Evolutionary conservation across 2,113 vertebrate genomes (phyloP).

Genomic region (Pelobates fuscus): DNA sequence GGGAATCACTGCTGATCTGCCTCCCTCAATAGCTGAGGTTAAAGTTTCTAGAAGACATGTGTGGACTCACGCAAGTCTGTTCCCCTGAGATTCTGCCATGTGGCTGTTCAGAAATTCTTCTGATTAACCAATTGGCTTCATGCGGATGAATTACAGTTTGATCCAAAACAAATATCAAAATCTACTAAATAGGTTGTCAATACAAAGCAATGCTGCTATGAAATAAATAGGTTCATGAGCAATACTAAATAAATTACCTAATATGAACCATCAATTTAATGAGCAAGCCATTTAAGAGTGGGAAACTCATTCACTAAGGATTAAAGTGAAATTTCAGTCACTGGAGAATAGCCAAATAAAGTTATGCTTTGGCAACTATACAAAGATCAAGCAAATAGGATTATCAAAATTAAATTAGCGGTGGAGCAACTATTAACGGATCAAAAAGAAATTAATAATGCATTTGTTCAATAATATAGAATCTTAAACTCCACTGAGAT

Average conservation of each 20-base stretch:
- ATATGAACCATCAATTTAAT: neutral
- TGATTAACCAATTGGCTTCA: too few species aligned
- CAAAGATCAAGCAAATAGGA: constrained; percentile 6
- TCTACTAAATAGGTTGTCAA: too few species aligned
- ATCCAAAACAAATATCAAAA: too few species aligned
- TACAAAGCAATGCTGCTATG: neutral
- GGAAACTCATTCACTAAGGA: neutral
- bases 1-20: too few species aligned
- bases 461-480: neutral
- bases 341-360: neutral
- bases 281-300: neutral
- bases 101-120: too few species aligned
- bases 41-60: too few species aligned
- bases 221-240: neutral
- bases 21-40: too few species aligned
- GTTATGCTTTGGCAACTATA: neutral
- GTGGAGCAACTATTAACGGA: neutral
- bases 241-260: neutral
- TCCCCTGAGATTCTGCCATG: too few species aligned
- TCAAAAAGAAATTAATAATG: constrained; percentile 10
- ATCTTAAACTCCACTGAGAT: neutral
- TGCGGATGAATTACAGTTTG: too few species aligned
- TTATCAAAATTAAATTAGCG: constrained; percentile 3
- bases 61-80: too few species aligned
- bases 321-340: neutral